phyloP scores from a whole-genome alignment of 2,888 invertebrate species.

The Amiota minor region DNA sequence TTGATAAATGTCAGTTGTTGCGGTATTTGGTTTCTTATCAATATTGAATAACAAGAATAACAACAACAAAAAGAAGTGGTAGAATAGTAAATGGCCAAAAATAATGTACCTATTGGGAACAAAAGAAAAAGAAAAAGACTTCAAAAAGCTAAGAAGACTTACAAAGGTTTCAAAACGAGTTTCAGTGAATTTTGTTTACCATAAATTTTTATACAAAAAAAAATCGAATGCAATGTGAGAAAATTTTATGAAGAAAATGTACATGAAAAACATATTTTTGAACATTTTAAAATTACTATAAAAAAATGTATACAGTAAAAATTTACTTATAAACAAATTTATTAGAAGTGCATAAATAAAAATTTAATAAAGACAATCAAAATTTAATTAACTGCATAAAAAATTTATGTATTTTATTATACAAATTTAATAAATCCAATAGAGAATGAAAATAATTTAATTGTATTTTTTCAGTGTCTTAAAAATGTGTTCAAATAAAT shows the following conservation, averaged over 20 bases:
- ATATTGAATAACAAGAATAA: not conserved
- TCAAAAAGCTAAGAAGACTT: conserved; percentile 23
- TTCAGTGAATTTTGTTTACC: conserved; percentile 31
- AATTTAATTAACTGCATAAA: not conserved
- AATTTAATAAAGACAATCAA: not conserved
- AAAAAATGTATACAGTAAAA: not conserved
- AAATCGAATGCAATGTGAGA: conserved; percentile 10
- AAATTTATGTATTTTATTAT: not conserved
- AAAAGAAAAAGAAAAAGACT: not conserved
- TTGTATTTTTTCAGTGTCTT: not conserved
- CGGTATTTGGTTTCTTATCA: conserved; percentile 24
- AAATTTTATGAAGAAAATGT: conserved; percentile 1
- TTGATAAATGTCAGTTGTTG: conserved; percentile 12
- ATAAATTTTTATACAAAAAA: not conserved
- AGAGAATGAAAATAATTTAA: no score
- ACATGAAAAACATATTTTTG: not conserved
- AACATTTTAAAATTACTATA: not conserved
- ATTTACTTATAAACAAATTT: not conserved
- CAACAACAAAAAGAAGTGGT: conserved; percentile 9
- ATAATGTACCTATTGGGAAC: not conserved
- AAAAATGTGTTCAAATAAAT: conserved; percentile 28
- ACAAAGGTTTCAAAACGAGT: conserved; percentile 20
- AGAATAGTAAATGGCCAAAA: not conserved
- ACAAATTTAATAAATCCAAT: no score
- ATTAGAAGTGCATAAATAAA: conserved; percentile 6